Evolutionary conservation across 2,888 invertebrate genomes (phyloP), one percentile per base, ranked within the genome.

Genomic region (Anthophora plumipes): DNA sequence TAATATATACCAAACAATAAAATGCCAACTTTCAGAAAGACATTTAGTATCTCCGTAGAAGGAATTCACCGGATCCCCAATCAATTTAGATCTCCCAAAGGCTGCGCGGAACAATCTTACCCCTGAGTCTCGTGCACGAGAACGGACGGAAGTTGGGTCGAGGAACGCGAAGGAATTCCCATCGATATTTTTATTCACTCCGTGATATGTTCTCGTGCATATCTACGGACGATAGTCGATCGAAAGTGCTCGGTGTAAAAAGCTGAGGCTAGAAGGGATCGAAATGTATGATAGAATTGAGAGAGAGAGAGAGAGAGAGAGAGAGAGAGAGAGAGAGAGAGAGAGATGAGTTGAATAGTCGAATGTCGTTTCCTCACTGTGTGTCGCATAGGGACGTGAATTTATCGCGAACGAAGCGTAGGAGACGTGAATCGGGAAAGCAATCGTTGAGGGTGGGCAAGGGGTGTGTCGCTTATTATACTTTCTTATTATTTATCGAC

Each of bases 401-500:
- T 86, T 86, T 86, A 86, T 86, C 71, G 75, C 57, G 60, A 37
- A 14, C 46, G 61, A 63, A 52, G 46, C 39, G 25, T 68, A 37
- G 59, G 52, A 59, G 48, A 48, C 50, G 57, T 17, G 81, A 75
- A 69, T 82, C 71, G 52, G 48, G 64, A 46, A 76, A 69, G 76
- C 82, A 50, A 82, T 80, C 75, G 68, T 39, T 61, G 73, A 75
- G 52, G 55, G 74, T 57, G 54, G 68, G 59, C 39, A 55, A 73
- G 64, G 68, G 60, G 59, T 63, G 75, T 66, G 82, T 75, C 77
- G 77, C 83, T 87, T 87, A 87, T 87, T 86, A 87, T 86, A 83
- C 80, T 86, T 87, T 87, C 86, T 81, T 85, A 85, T 86, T 86
- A 86, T 86, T 86, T 86, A 86, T 87, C 75, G 85, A 73, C 64